Evolutionary conservation across 2,797 vertebrate genomes (phyloP), one percentile per base, ranked within the genome.

Genomic region (Miichthys miiuy): DNA sequence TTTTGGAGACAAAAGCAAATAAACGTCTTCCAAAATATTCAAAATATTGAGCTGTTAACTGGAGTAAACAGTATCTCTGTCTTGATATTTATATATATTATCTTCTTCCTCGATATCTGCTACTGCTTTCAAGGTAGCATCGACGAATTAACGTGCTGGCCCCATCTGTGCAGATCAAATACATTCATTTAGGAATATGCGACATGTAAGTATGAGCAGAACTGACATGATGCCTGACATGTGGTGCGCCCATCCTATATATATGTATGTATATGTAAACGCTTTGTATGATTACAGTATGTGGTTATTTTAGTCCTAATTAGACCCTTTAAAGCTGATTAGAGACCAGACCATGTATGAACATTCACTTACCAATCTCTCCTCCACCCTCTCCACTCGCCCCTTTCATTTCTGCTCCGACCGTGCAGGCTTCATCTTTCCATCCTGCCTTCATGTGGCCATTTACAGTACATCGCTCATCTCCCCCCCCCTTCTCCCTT

Each of bases 321-420:
- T 87, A 87, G 64, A 89, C n/a, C 77, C 69, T 77, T 64, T 54
- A 51, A 63, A 72, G 74, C 79, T 88, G 85, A 93, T 90, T 89
- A 92, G 73, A 93, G 91, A 73, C 67, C 82, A 79, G 79, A 50
- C 54, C 21, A 30, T 82, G 30, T 54, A 79, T 81, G 62, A 86
- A 73, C 72, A 75, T 84, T 77, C 70, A 82, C 79, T 77, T 68
- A 58, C n/a, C 41, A 23, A 38, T 57, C 47, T 57, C 48, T 88
- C 68, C 80, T 88, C 87, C 89, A 52, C 79, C 85, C 85, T 71
- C 54, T 27, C 41, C 42, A 25, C 71, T 46, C 41, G 52, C 21
- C 67, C 73, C 86, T 88, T 51, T 85, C 64, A 88, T 91, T 90
- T 82, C 64, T 60, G 9, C 68, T 68, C 54, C 44, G 65, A 64